Evolutionary conservation across 2,113 vertebrate species (phyloP).

Genomic region (Neolamprologus cancellatus): DNA sequence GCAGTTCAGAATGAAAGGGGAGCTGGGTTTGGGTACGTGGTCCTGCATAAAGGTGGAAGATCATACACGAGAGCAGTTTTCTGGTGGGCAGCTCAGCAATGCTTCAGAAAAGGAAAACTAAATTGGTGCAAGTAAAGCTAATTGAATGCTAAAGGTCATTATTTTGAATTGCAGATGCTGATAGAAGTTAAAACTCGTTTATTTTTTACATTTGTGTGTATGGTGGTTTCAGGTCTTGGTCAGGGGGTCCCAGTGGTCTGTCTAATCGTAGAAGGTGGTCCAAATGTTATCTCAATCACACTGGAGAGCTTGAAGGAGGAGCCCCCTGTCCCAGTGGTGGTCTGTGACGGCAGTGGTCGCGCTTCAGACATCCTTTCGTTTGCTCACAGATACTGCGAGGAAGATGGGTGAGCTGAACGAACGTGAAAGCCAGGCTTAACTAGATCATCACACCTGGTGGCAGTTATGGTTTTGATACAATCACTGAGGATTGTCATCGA

Average conservation of each 20-base stretch:
- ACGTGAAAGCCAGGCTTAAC: rapidly evolving
- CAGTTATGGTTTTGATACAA: neutral
- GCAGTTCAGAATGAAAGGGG: neutral
- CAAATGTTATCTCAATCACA: slow-evolving; percentile 88
- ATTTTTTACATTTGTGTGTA: rapidly evolving
- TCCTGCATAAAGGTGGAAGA: neutral
- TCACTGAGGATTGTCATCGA: neutral
- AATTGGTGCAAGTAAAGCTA: rapidly evolving
- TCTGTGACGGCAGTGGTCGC: slow-evolving; percentile 92
- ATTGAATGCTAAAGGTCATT: no score
- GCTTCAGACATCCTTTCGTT: slow-evolving; percentile 92
- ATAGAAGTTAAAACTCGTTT: rapidly evolving
- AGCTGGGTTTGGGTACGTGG: neutral
- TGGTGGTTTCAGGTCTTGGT: slow-evolving; percentile 62
- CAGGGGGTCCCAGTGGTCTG: slow-evolving; percentile 94
- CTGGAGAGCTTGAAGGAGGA: slow-evolving; percentile 90
- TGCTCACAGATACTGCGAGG: slow-evolving; percentile 89
- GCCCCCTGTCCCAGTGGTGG: slow-evolving; percentile 88
- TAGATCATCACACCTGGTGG: neutral
- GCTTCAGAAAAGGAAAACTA: rapidly evolving
- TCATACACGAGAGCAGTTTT: neutral
- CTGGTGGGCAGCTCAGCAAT: rapidly evolving
- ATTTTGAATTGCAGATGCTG: neutral
- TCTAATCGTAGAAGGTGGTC: slow-evolving; percentile 92
- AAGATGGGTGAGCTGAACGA: slow-evolving; percentile 77